Base-by-base conservation (phyloP, 2,888 invertebrate species). In the Andrena trimmerana region DNA sequence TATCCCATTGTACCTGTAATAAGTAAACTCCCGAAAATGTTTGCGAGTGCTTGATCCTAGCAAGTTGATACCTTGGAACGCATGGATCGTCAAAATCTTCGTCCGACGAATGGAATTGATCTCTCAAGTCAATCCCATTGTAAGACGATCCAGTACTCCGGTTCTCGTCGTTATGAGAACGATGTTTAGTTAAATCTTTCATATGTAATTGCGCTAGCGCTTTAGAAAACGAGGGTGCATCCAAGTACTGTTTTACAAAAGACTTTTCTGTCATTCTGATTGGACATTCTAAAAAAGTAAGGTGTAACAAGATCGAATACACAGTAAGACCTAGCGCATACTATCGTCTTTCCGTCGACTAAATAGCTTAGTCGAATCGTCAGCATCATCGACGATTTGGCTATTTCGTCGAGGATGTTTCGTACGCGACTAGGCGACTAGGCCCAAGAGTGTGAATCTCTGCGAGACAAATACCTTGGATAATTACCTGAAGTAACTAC, bases 21-120 rank as follows among this genome's bases (percentile, higher is more conserved):
- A 95, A 90, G 84, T 95, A 95, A 36, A 94, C 92, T 36, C 93
- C 93, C 10, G 94, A 94, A 86, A 95, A 95, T 67, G 93, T 93
- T 84, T 94, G 93, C 0, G 94, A 90, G 76, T 95, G 94, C 86
- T 94, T 94, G 16, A 95, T 93, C 65, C 95, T 90, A 24, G 93
- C 92, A 6, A 95, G 91, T 75, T 94, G 93, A 86, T 94, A 94
- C 81, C 93, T 92, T 78, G 94, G 94, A 72, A 94, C 87, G 81
- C 94, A 94, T 1, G 87, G 84, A 84, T 94, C 90, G 50, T 86
- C 85, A 24, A 71, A 52, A 63, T 87, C 78, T 31, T 89, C 78
- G 29, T 90, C 75, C 50, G 71, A 27, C n/a, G 65, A 33, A 31
- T 78, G 65, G 65, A 87, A 76, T 69, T 89, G 73, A 85, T 87